Evolutionary conservation across 2,113 vertebrate genomes (phyloP).

Genomic region (Gymnobelideus leadbeateri): DNA sequence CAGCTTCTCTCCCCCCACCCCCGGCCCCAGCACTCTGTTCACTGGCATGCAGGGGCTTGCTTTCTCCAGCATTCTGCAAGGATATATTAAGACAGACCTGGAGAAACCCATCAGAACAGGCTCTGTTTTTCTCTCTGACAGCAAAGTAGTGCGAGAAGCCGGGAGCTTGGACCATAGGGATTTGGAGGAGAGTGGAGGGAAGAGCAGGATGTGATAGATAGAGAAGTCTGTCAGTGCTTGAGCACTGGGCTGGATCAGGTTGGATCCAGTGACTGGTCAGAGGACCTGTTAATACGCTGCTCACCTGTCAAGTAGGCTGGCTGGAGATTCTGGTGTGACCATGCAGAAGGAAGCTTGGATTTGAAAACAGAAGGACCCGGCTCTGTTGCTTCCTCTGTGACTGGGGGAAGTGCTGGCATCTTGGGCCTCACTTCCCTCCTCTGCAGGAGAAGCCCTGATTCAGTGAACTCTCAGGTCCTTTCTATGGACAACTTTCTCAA

Average conservation of each 20-base stretch:
- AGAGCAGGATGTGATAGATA: not conserved
- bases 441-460: not conserved
- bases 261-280: not conserved
- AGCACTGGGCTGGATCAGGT: not conserved
- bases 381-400: not conserved
- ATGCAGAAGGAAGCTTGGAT: not conserved
- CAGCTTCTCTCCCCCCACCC: not conserved
- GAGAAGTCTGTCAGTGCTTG: not conserved
- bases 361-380: not conserved
- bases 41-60: not conserved
- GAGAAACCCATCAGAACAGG: not conserved
- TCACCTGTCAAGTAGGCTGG: not conserved
- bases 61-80: not conserved
- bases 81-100: not conserved
- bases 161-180: not conserved
- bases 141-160: not conserved
- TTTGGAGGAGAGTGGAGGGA: not conserved
- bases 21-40: not conserved
- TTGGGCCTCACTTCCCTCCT: not conserved
- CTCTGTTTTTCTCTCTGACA: not conserved
- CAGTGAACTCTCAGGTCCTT: not conserved
- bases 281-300: not conserved
- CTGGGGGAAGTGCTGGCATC: not conserved
- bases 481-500: not conserved
- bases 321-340: not conserved